phyloP scores from a whole-genome alignment of 2,797 vertebrate species.

The Tragopan temminckii region DNA sequence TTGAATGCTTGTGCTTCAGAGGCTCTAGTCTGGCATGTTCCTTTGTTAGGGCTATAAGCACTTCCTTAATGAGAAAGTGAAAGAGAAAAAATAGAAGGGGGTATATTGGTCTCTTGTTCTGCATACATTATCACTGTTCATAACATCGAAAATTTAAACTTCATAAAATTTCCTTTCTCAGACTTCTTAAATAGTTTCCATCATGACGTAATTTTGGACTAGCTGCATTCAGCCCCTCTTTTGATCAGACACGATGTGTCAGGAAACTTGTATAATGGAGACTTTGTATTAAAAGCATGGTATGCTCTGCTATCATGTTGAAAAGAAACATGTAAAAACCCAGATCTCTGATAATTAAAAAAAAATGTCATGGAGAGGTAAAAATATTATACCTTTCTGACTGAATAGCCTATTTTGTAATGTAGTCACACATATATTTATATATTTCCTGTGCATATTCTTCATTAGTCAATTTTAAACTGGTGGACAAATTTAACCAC shows the following conservation, averaged over 20 bases:
- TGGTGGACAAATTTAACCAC: background rate
- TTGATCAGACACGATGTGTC: background rate
- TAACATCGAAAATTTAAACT: background rate
- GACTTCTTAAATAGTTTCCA: background rate
- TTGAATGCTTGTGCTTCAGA: background rate
- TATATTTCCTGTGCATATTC: background rate
- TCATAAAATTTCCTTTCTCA: background rate
- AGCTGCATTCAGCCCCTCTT: background rate
- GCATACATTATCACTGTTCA: background rate
- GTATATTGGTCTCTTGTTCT: accelerated
- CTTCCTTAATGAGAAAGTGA: background rate
- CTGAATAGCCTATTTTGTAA: background rate
- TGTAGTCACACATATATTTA: background rate
- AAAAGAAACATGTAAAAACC: background rate
- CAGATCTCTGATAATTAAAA: background rate
- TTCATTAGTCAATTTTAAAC: background rate
- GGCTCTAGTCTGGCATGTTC: background rate
- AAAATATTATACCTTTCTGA: background rate
- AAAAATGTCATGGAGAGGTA: background rate
- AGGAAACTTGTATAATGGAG: background rate
- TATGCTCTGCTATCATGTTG: background rate
- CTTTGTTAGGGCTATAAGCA: background rate
- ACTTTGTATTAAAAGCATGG: background rate
- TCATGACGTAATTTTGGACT: background rate
- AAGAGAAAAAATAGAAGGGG: background rate